Base-by-base conservation (phyloP, 2,888 invertebrate species). In the Amiota communis region DNA sequence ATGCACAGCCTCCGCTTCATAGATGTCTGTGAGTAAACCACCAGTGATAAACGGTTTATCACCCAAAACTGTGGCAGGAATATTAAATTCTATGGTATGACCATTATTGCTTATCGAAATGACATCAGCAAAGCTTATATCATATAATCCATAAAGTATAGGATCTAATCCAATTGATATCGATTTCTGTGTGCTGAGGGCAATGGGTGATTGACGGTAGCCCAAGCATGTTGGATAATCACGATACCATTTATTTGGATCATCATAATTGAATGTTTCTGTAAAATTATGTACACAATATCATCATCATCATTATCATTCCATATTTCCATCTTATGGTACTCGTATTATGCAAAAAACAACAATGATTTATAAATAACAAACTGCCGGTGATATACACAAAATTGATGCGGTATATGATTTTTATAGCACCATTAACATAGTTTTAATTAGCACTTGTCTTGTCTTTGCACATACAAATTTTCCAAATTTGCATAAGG, bases 31-130 rank as follows among this genome's bases (percentile, higher is more conserved):
- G 11, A 83, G 71, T 3, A 86, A 73, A 12, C 86, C 87, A 8
- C 87, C 85, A 0, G 81, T 81, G 9, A 88, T 72, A 74, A 76
- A 86, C 0, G 88, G 88, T 6, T 74, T 79, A 0, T 78, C 77
- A 0, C 82, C 81, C n/a, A 79, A 76, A 3, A 80, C 74, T 10
- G 87, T 88, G 0, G 76, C 20, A 0, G 86, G 84, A 2, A 88
- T 74, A 3, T 75, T 73, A 49, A 88, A 83, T 59, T 88, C 87
- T 48, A 85, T 88, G 81, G 94, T 93, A 86, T 94, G 93, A n/a
- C 94, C 94, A 82, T 92, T 94, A 81, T 95, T 95, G 51, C 90
- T 91, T 61, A 93, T 87, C 13, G 90, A 90, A 8, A 94, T 86
- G 0, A 93, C 92, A 9, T 91, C 91, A 1, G 92, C 92, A 20